phyloP scores from a whole-genome alignment of 1,140 invertebrate genomes.

The Schlechtendalia chinensis region DNA sequence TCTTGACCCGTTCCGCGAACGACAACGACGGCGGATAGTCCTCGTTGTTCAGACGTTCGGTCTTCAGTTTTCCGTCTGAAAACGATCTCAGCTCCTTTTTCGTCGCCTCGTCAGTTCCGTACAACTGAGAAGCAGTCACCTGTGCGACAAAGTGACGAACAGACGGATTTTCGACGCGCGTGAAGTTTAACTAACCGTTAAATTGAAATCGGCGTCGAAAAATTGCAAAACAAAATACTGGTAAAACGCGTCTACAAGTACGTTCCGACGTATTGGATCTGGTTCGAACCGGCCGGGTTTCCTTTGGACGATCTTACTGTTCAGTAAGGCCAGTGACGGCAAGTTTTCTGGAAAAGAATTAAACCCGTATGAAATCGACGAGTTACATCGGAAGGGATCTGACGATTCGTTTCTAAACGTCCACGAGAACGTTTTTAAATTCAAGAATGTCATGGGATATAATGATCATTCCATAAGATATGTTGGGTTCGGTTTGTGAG shows the following conservation, averaged over 20 bases:
- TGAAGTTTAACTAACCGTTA: background rate
- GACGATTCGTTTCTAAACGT: too few species aligned
- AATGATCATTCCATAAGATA: background rate
- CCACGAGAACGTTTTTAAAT: too few species aligned
- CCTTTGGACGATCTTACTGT: background rate
- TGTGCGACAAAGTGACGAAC: background rate
- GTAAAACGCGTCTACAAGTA: background rate
- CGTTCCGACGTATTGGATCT: background rate
- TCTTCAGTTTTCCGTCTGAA: too few species aligned
- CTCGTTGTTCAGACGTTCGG: too few species aligned
- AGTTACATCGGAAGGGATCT: too few species aligned
- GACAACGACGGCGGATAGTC: too few species aligned
- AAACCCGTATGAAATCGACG: background rate
- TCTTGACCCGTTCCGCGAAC: too few species aligned
- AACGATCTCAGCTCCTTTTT: too few species aligned
- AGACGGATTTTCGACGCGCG: background rate
- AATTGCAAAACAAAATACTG: conserved; percentile 23
- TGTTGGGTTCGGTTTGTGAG: too few species aligned
- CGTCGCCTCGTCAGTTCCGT: background rate
- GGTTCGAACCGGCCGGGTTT: background rate
- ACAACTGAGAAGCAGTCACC: conserved; percentile 6
- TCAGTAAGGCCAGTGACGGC: background rate
- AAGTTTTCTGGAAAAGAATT: background rate
- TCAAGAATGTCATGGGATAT: background rate
- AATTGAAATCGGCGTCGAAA: background rate